Percentiles rank a stretch among this genome's conserved stretches.
Evolutionary conservation across 1,140 invertebrate species (phyloP).

Genomic region (Euglossa dilemma): DNA sequence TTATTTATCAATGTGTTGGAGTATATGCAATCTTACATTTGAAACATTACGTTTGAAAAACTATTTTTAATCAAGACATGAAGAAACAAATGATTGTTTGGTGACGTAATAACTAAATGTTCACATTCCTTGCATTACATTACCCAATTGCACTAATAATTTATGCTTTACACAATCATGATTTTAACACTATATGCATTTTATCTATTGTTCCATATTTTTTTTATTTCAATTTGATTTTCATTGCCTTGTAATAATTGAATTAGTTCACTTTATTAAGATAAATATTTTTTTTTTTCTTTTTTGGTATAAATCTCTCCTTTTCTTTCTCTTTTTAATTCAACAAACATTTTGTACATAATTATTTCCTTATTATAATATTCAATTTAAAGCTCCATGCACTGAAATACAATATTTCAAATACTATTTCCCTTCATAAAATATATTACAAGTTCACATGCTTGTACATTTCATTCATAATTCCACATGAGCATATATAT

Average conservation of each 20-base stretch:
- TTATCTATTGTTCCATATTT: neutral
- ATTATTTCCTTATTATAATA: neutral
- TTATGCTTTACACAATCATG: slow-evolving; percentile 2
- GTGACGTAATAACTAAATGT: neutral
- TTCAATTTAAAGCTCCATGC: neutral
- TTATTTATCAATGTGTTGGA: neutral
- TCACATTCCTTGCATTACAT: neutral
- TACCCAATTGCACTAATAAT: slow-evolving; percentile 24
- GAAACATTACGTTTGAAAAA: neutral
- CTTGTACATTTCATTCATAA: neutral
- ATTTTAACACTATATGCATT: slow-evolving; percentile 28
- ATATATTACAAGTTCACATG: slow-evolving; percentile 7
- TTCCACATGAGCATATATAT: neutral
- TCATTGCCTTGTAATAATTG: neutral
- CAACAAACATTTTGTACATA: neutral
- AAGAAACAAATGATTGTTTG: neutral
- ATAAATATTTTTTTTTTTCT: neutral
- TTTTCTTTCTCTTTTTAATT: neutral
- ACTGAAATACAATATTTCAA: neutral
- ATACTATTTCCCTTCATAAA: neutral
- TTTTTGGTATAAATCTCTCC: neutral
- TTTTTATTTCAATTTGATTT: neutral
- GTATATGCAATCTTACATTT: neutral
- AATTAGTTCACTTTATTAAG: neutral
- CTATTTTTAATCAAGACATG: neutral